These are phyloP conservation scores for Saimiri boliviensis DNA, from an alignment of 2,113 vertebrate genomes.

Conservation along the genomic window DNA sequence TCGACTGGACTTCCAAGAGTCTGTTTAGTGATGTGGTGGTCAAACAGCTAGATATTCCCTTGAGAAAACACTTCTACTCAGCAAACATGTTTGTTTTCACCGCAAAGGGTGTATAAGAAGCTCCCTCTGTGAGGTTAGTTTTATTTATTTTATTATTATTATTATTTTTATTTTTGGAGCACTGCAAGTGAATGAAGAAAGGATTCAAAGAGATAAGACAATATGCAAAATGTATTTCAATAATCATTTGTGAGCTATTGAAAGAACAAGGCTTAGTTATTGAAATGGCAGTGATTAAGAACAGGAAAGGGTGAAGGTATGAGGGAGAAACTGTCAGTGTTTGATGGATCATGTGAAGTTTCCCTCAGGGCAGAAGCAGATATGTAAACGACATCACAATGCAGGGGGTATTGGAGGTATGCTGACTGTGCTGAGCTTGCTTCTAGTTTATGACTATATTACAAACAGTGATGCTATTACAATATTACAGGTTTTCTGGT, in stretches of 20 bases:
- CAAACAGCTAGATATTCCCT: not conserved
- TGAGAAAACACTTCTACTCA: not conserved
- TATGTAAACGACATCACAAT: not conserved
- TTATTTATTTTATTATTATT: too few relatives aligned
- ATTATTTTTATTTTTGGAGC: not conserved
- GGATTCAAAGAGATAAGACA: not conserved
- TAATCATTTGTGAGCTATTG: not conserved
- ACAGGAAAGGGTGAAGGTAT: not conserved
- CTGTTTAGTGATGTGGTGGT: not conserved
- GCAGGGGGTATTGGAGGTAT: not conserved
- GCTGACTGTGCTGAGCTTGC: too few relatives aligned
- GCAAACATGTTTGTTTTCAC: not conserved
- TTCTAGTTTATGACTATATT: not conserved
- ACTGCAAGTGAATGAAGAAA: not conserved
- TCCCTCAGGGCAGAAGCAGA: not conserved
- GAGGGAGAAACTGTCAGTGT: not conserved
- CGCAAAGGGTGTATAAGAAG: accelerated
- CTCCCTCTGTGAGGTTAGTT: not conserved
- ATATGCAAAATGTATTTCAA: not conserved
- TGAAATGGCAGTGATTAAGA: not conserved
- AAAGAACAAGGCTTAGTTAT: not conserved
- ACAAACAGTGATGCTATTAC: not conserved
- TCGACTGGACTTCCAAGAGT: not conserved
- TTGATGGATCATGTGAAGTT: not conserved
- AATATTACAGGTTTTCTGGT: too few relatives aligned